Percentiles rank a stretch among this genome's conserved stretches.
Evolutionary conservation across 1,140 invertebrate genomes (phyloP).

Genomic region (Cheumatopsyche charites): DNA sequence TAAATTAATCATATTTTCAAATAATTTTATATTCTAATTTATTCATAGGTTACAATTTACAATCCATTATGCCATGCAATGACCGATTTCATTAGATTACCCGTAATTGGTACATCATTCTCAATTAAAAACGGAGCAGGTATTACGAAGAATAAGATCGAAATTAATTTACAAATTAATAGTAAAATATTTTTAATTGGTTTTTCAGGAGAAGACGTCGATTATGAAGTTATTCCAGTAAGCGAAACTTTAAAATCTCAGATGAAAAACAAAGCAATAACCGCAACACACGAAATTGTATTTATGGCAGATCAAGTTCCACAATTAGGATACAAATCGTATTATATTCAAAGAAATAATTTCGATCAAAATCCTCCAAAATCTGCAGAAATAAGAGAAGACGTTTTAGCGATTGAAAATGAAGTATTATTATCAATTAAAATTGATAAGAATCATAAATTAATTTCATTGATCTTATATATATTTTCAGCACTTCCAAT

Average conservation of each 20-base stretch:
- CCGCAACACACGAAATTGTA: constrained; percentile 68
- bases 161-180: constrained; percentile 10
- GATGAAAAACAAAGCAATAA: constrained; percentile 68
- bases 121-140: constrained; percentile 7
- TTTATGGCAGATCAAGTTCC: constrained; percentile 70
- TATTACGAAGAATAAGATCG: background rate
- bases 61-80: constrained; percentile 25
- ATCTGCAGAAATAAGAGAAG: no score
- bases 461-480: no score
- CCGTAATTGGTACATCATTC: constrained; percentile 1
- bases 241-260: constrained; percentile 45
- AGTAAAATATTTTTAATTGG: background rate
- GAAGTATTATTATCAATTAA: no score
- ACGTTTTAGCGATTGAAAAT: no score
- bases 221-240: background rate
- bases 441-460: no score
- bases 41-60: constrained; percentile 26
- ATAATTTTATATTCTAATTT: no score
- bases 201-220: background rate
- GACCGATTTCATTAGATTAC: constrained; percentile 5
- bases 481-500: no score
- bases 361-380: no score
- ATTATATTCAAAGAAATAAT: constrained; percentile 15
- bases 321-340: constrained; percentile 68
- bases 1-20: no score